Evolutionary conservation across 2,888 invertebrate species (phyloP).

Genomic region (Drosophila picticornis): DNA sequence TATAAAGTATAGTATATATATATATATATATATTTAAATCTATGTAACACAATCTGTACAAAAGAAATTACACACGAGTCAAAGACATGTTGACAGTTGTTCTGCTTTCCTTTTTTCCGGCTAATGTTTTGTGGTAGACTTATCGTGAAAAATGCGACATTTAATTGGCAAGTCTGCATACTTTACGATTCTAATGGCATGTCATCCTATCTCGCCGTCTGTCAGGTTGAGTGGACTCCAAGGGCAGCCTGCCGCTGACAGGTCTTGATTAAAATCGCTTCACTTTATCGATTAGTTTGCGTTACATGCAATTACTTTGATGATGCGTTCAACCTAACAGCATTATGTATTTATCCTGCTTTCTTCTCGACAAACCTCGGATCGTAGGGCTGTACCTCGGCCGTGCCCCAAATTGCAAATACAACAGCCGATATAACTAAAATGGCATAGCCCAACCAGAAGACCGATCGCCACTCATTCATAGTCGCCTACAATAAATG

Average conservation of each 20-base stretch:
- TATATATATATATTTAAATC: not conserved
- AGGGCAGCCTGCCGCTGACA: slow-evolving; percentile 1
- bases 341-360: not conserved
- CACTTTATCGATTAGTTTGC: not conserved
- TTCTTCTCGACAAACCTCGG: slow-evolving; percentile 77
- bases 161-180: slow-evolving; percentile 59
- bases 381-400: slow-evolving; percentile 91
- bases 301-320: not conserved
- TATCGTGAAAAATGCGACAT: slow-evolving; percentile 25
- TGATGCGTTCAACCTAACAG: not conserved
- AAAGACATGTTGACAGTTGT: slow-evolving; percentile 10
- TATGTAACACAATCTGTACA: no score
- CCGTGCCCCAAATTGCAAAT: slow-evolving; percentile 87
- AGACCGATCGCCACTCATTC: slow-evolving; percentile 90
- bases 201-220: not conserved
- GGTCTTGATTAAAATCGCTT: not conserved
- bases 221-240: not conserved
- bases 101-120: not conserved
- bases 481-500: slow-evolving; percentile 86
- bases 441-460: slow-evolving; percentile 90
- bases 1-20: not conserved
- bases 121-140: not conserved
- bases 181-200: slow-evolving; percentile 17
- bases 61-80: not conserved
- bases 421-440: slow-evolving; percentile 88